Conservation (phyloP, 2,113 vertebrate species). For the Asarcornis scutulata region DNA sequence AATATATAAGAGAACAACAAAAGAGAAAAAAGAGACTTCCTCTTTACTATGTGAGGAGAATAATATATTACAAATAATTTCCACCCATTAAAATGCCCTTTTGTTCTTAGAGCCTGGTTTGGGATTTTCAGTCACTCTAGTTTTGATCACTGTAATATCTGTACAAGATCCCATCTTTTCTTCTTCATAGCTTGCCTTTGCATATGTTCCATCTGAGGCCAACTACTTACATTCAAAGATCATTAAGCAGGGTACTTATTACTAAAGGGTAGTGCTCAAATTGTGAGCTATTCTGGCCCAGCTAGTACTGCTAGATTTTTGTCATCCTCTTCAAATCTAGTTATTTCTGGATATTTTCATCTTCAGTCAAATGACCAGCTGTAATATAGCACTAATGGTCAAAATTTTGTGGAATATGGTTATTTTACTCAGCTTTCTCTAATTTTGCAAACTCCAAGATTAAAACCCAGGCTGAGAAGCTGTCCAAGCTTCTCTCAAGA, state of each 20-base stretch:
- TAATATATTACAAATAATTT: constrained; percentile 59
- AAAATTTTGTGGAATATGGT: background rate
- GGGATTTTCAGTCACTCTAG: background rate
- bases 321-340: background rate
- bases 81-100: constrained; percentile 39
- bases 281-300: background rate
- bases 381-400: background rate
- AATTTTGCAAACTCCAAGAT: background rate
- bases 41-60: constrained; percentile 45
- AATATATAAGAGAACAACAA: constrained; percentile 49
- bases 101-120: background rate
- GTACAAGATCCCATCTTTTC: background rate
- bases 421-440: background rate
- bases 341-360: background rate
- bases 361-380: background rate
- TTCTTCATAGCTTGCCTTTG: background rate
- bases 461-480: background rate
- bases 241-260: background rate
- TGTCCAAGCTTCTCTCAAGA: background rate
- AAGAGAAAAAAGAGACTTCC: constrained; percentile 34
- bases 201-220: background rate
- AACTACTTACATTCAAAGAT: background rate
- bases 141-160: background rate
- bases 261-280: background rate
- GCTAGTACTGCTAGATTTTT: background rate